These are phyloP conservation scores for Conus betulinus DNA, from an alignment of 1,140 invertebrate species.

Conservation along the genomic window DNA sequence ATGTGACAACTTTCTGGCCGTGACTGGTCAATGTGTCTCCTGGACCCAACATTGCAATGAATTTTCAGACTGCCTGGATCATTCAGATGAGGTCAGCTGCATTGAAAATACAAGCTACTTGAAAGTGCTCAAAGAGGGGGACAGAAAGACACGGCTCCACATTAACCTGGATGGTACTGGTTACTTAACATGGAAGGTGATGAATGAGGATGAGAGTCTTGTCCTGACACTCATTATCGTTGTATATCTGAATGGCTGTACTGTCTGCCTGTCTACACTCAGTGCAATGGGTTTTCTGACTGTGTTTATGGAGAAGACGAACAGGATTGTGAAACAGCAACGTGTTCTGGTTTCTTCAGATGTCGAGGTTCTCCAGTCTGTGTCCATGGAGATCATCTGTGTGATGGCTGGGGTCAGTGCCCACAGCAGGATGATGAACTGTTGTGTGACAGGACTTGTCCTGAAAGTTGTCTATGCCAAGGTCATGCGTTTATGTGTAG, in stretches of 20 bases:
- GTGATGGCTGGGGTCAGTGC: conserved; percentile 35
- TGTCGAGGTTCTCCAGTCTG: conserved; percentile 29
- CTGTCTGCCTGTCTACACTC: conserved; percentile 11
- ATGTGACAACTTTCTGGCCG: background rate
- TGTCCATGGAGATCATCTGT: conserved; percentile 23
- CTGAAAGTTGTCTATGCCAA: conserved; percentile 49
- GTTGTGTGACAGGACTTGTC: conserved; percentile 26
- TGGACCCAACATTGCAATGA: background rate
- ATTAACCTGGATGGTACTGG: background rate
- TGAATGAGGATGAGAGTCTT: background rate
- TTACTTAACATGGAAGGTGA: background rate
- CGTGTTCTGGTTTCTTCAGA: conserved; percentile 39
- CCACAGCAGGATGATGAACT: conserved; percentile 39
- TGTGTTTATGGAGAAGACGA: conserved; percentile 5
- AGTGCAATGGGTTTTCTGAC: conserved; percentile 21
- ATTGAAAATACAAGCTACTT: too few relatives aligned
- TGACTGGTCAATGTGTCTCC: background rate
- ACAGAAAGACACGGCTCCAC: background rate
- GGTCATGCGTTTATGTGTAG: conserved; percentile 12
- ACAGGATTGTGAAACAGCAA: background rate
- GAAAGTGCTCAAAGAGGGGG: too few relatives aligned
- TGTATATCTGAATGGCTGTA: background rate
- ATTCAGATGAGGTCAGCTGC: background rate
- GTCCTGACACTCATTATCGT: conserved; percentile 18
- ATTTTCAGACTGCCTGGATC: background rate